Evolutionary conservation across 2,888 invertebrate species (phyloP).

Genomic region (Calliopum simillimum): DNA sequence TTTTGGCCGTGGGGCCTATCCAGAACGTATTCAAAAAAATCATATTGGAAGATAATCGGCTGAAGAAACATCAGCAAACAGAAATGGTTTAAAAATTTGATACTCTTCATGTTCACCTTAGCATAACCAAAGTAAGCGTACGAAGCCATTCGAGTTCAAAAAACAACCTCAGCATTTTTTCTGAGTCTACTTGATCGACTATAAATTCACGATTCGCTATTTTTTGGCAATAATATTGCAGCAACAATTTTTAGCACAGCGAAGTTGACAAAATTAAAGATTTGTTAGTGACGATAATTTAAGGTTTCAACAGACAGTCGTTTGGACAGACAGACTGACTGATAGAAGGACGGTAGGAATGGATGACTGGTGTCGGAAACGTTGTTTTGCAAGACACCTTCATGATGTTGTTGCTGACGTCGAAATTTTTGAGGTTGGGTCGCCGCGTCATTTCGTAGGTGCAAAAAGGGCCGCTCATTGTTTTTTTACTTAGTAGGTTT

Average conservation of each 20-base stretch:
- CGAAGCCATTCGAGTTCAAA: too few species aligned
- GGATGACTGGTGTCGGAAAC: slow-evolving; percentile 24
- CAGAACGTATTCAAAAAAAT: too few species aligned
- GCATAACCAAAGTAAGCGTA: too few species aligned
- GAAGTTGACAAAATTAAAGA: slow-evolving; percentile 37
- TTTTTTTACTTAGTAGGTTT: slow-evolving; percentile 13
- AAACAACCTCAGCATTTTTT: slow-evolving; percentile 16
- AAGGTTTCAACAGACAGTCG: slow-evolving; percentile 26
- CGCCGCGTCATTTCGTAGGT: slow-evolving; percentile 20
- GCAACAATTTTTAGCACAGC: slow-evolving; percentile 15
- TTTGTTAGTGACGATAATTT: slow-evolving; percentile 23
- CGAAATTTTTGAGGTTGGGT: slow-evolving; percentile 30
- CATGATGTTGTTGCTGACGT: neutral
- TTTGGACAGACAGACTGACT: neutral
- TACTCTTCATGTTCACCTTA: slow-evolving; percentile 8
- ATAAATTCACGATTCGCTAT: neutral
- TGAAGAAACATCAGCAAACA: too few species aligned
- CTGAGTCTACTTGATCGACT: neutral
- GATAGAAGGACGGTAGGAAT: neutral
- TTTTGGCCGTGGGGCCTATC: too few species aligned
- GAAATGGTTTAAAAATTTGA: too few species aligned
- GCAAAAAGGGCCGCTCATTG: slow-evolving; percentile 23
- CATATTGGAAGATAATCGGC: too few species aligned
- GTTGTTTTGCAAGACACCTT: slow-evolving; percentile 36
- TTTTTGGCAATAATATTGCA: slow-evolving; percentile 14